These are phyloP conservation scores for Phoxinus phoxinus DNA, from an alignment of 2,113 vertebrate genomes.

Conservation along the genomic window DNA sequence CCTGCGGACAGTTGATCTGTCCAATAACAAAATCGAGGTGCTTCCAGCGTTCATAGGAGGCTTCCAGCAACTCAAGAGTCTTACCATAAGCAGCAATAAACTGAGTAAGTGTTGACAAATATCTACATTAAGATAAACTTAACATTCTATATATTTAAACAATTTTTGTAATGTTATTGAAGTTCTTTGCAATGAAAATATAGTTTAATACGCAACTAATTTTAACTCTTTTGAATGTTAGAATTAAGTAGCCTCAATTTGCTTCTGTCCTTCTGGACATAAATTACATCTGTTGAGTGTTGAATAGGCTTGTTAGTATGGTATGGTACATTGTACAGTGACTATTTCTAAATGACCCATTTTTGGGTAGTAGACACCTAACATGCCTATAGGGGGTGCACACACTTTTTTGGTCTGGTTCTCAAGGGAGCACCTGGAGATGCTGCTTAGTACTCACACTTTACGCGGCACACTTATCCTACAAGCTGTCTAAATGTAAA, in stretches of 20 bases:
- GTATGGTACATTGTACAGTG: too few species aligned
- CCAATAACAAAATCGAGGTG: slow-evolving; percentile 89
- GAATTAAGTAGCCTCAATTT: neutral
- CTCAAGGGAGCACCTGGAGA: too few species aligned
- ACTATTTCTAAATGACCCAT: neutral
- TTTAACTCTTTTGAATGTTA: neutral
- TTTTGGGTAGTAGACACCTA: neutral
- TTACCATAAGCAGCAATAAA: slow-evolving; percentile 89
- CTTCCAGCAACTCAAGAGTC: slow-evolving; percentile 90
- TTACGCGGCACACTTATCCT: too few species aligned
- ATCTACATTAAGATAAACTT: neutral
- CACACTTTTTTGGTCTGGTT: too few species aligned
- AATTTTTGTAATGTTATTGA: neutral
- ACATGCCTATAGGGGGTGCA: too few species aligned
- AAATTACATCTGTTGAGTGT: neutral
- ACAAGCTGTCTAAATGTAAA: too few species aligned
- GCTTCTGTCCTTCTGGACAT: neutral
- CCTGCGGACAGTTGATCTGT: slow-evolving; percentile 93
- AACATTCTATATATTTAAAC: neutral
- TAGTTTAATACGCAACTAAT: neutral
- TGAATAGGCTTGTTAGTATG: neutral
- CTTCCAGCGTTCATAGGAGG: slow-evolving; percentile 85
- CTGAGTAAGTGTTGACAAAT: slow-evolving; percentile 80
- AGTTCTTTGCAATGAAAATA: neutral
- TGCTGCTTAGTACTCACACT: too few species aligned